Evolutionary conservation across 1,140 invertebrate species (phyloP), one percentile per base, ranked within the genome.

Genomic region (Nixonia krombeini): DNA sequence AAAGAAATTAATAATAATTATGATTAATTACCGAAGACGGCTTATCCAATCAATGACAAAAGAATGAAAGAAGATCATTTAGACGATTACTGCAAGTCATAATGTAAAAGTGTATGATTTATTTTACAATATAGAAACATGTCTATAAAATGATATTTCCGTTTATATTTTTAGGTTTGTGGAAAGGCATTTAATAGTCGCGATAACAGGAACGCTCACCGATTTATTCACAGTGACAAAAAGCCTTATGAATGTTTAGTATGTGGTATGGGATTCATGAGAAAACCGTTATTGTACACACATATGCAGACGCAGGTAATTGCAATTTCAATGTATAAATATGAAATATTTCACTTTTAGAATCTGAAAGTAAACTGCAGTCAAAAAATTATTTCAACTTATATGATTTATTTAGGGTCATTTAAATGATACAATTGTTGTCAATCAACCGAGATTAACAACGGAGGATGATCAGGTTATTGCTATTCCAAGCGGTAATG

Each of bases 201-300:
- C 33, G 94, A 95, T 81, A 95, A 95, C 78, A 86, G 93, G 46
- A 94, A 95, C 85, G 91, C 92, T 7, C 93, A 95, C 78, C 87
- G 92, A 33, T 94, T 93, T 80, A 90, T 94, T 31, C 93, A 95
- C 78, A 93, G 91, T 57, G 91, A 94, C 69, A 92, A 94, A 74
- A 95, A 95, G 70, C 93, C 93, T 0, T 95, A 94, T 73, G 92
- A 94, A 78, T 95, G 94, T 80, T 77, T 91, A 18, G 89, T 91
- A 1, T 95, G 94, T 73, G 92, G 91, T 1, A 87, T 89, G 65
- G 93, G 92, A 5, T 95, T 93, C 70, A 94, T 94, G 93, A 82
- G 94, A 13, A 94, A 94, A 74, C 92, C 92, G 9, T 84, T 92
- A 31, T 85, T 95, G 0, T 91, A 92, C 63, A 86, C 89, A n/a